phyloP scores from a whole-genome alignment of 2,797 vertebrate species.

The Clarias platycephalus region DNA sequence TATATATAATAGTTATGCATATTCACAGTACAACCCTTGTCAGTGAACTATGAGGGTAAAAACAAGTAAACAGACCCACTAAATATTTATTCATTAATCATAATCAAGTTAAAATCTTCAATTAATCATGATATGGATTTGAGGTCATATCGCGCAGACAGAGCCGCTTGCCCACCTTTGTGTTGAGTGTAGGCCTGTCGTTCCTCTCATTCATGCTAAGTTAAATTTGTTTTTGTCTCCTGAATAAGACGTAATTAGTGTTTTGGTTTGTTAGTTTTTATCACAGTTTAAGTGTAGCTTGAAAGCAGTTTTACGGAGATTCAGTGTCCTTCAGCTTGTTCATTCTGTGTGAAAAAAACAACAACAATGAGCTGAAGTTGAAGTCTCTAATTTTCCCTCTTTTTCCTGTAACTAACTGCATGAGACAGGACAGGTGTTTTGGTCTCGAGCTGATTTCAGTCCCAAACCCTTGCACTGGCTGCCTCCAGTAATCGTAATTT shows the following conservation, averaged over 20 bases:
- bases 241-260: neutral
- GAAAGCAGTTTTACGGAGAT: neutral
- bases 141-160: too few species aligned
- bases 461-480: slow-evolving; percentile 49
- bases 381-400: neutral
- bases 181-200: neutral
- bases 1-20: too few species aligned
- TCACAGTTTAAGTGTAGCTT: neutral
- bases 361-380: neutral
- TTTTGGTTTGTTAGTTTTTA: neutral
- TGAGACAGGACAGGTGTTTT: slow-evolving; percentile 42
- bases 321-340: neutral
- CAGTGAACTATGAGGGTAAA: too few species aligned
- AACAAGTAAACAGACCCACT: too few species aligned
- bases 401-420: slow-evolving; percentile 43
- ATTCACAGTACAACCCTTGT: too few species aligned
- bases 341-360: neutral
- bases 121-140: too few species aligned
- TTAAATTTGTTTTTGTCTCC: neutral
- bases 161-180: neutral
- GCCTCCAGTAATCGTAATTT: slow-evolving; percentile 51
- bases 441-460: slow-evolving; percentile 24
- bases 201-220: neutral
- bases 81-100: too few species aligned
- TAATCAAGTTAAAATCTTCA: too few species aligned